Conservation (phyloP, 2,888 invertebrate species). For the Argyresthia goedartella region DNA sequence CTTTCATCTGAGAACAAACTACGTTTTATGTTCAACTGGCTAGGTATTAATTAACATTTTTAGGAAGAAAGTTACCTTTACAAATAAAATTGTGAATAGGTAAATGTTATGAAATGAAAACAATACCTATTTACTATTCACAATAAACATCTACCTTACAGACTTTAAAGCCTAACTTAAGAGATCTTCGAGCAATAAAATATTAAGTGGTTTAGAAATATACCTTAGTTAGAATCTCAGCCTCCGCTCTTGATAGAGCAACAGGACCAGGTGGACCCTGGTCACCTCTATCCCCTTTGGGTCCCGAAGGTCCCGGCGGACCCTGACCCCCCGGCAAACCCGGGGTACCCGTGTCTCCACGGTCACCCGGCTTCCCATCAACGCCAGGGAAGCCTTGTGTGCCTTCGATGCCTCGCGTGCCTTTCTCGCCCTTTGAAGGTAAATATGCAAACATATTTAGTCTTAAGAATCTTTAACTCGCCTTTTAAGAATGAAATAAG, state of each 20-base stretch:
- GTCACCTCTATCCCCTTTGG: slow-evolving; percentile 79
- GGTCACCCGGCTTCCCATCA: slow-evolving; percentile 74
- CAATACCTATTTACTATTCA: too few species aligned
- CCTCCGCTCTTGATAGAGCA: slow-evolving; percentile 72
- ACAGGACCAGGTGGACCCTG: slow-evolving; percentile 78
- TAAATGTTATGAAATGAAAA: too few species aligned
- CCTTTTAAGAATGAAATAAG: too few species aligned
- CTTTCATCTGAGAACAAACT: too few species aligned
- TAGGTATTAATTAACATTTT: too few species aligned
- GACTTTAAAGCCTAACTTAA: too few species aligned
- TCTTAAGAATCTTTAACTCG: too few species aligned
- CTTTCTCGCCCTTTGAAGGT: slow-evolving; percentile 70
- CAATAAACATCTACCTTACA: too few species aligned
- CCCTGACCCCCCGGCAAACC: slow-evolving; percentile 81
- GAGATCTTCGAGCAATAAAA: neutral
- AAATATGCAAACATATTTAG: neutral
- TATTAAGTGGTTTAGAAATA: neutral
- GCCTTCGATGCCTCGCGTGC: slow-evolving; percentile 75
- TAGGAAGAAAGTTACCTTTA: too few species aligned
- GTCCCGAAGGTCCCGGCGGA: slow-evolving; percentile 73
- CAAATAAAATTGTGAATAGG: too few species aligned
- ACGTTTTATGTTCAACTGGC: too few species aligned
- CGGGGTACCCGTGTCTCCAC: slow-evolving; percentile 79
- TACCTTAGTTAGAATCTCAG: slow-evolving; percentile 71
- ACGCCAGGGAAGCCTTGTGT: slow-evolving; percentile 76